Evolutionary conservation across 2,113 vertebrate genomes (phyloP).

Genomic region (Empidonax alnorum): DNA sequence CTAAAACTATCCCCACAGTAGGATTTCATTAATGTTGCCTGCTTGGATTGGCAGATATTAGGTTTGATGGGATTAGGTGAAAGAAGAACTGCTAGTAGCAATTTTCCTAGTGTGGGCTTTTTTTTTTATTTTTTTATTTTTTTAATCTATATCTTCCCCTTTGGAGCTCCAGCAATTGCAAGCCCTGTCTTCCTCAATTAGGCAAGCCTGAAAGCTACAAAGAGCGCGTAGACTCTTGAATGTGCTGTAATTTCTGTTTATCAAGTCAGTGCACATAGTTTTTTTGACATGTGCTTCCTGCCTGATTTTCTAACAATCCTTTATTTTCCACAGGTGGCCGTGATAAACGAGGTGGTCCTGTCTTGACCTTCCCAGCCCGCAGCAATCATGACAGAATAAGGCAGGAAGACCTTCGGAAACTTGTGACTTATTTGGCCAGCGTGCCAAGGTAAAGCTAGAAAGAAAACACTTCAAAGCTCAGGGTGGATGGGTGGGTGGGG

Average conservation of each 20-base stretch:
- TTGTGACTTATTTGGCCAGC: constrained; percentile 97
- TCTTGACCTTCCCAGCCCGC: constrained; percentile 94
- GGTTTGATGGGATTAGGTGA: not conserved
- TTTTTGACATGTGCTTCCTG: constrained; percentile 54
- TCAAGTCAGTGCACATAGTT: not conserved
- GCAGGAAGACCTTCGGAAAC: constrained; percentile 93
- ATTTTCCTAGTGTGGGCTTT: not conserved
- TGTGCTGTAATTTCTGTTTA: constrained; percentile 8
- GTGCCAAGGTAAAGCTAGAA: constrained; percentile 85
- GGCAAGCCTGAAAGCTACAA: not conserved
- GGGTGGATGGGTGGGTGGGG: constrained; percentile 3
- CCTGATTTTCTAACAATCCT: constrained; percentile 61
- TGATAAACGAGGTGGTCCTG: constrained; percentile 96
- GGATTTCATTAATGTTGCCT: not conserved
- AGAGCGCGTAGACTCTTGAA: not conserved
- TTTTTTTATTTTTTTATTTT: not conserved
- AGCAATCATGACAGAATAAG: constrained; percentile 99
- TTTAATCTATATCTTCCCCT: not conserved
- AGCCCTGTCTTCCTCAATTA: constrained; percentile 19
- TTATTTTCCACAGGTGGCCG: constrained; percentile 86
- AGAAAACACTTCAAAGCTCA: constrained; percentile 63
- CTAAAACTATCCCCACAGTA: not conserved
- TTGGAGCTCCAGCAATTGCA: not conserved
- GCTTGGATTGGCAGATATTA: not conserved
- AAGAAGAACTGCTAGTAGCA: not conserved